A percentile compares a stretch with the other conserved stretches of the same genome.
phyloP scores from a whole-genome alignment of 2,888 invertebrate genomes.

The Ophonus ardosiacus region DNA sequence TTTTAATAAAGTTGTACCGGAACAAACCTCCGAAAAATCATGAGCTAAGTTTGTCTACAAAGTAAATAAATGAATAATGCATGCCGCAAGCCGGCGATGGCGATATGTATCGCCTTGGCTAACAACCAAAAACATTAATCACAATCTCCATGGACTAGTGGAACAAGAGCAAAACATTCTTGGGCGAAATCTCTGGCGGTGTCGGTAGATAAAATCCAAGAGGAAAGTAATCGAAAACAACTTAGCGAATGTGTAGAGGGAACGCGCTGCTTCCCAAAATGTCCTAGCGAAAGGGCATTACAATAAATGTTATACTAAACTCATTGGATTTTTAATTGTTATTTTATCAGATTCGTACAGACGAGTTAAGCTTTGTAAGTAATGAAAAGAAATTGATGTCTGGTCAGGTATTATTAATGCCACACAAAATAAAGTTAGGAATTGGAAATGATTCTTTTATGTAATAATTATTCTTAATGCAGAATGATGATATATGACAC shows the following conservation, averaged over 20 bases:
- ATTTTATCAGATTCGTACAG: background rate
- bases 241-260: slow-evolving; percentile 21
- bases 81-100: background rate
- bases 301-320: background rate
- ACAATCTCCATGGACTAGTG: background rate
- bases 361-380: no score
- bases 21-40: background rate
- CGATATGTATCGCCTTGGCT: slow-evolving; percentile 35
- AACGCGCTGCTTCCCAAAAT: background rate
- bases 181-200: slow-evolving; percentile 16
- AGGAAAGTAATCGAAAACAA: slow-evolving; percentile 51
- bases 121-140: slow-evolving; percentile 50
- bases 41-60: background rate
- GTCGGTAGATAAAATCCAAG: slow-evolving; percentile 34
- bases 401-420: no score
- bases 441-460: no score
- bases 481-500: no score
- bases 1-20: slow-evolving; percentile 8
- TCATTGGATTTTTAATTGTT: background rate
- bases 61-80: slow-evolving; percentile 41
- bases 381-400: no score
- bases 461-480: no score
- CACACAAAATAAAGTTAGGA: no score
- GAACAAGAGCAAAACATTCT: slow-evolving; percentile 42
- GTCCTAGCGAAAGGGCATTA: background rate